Percentiles rank a stretch among this genome's conserved stretches.
Evolutionary conservation across 2,888 invertebrate species (phyloP).

Genomic region (Endotricha flammealis): DNA sequence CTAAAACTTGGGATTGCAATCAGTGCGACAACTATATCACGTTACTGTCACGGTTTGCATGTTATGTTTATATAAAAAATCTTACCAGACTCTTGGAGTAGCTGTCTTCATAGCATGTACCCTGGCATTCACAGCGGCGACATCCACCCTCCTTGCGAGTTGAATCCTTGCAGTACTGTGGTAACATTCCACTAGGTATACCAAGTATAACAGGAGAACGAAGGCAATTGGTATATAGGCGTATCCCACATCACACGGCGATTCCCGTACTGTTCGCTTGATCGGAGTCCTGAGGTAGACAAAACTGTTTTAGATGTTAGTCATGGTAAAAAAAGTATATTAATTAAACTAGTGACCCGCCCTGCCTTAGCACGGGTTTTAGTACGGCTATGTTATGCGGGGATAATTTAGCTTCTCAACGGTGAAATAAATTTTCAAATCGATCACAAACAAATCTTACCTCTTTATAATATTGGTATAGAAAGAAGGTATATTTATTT

Average conservation of each 20-base stretch:
- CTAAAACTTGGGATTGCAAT: too few relatives aligned
- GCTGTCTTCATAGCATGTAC: slow-evolving; percentile 82
- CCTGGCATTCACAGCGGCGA: slow-evolving; percentile 81
- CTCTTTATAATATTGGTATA: too few relatives aligned
- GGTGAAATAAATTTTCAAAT: too few relatives aligned
- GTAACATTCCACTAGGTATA: slow-evolving; percentile 91
- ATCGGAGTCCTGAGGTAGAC: slow-evolving; percentile 77
- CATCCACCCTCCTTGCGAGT: slow-evolving; percentile 80
- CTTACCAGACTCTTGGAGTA: slow-evolving; percentile 86
- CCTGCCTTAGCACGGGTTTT: too few relatives aligned
- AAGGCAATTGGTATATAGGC: slow-evolving; percentile 90
- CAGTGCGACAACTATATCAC: too few relatives aligned
- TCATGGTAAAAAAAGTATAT: not conserved
- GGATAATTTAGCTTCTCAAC: too few relatives aligned
- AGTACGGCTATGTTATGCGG: too few relatives aligned
- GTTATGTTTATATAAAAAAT: too few relatives aligned
- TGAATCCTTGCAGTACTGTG: slow-evolving; percentile 87
- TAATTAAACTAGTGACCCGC: too few relatives aligned
- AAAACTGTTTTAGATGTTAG: slow-evolving; percentile 41
- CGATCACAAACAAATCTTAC: too few relatives aligned
- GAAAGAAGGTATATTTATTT: too few relatives aligned
- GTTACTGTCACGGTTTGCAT: too few relatives aligned
- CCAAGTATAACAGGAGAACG: slow-evolving; percentile 86
- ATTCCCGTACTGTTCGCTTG: slow-evolving; percentile 80
- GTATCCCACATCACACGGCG: slow-evolving; percentile 89